A percentile compares a stretch with the other conserved stretches of the same genome.
Evolutionary conservation across 2,113 vertebrate species (phyloP).

Genomic region (Pomatorhinus ruficollis): DNA sequence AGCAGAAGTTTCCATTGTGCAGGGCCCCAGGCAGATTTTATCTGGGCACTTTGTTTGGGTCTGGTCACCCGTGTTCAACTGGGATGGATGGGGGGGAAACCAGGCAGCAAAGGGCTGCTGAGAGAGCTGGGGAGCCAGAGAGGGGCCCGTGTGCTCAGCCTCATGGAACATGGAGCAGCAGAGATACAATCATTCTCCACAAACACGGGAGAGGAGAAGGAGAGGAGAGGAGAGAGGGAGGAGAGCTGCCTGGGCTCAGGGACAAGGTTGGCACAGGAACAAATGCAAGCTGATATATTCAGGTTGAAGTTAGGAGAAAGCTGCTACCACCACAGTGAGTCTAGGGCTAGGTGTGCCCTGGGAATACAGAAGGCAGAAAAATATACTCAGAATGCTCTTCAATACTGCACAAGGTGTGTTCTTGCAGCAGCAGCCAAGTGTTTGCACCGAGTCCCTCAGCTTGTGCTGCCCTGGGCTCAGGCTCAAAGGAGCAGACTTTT

Average conservation of each 20-base stretch:
- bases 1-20: constrained; percentile 46
- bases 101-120: neutral
- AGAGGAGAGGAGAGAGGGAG: neutral
- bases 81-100: rapidly evolving
- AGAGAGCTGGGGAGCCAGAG: neutral
- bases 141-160: rapidly evolving
- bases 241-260: neutral
- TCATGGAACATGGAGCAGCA: neutral
- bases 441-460: rapidly evolving
- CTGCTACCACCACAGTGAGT: neutral
- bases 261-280: neutral
- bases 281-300: neutral
- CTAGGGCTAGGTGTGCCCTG: neutral
- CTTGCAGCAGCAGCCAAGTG: neutral
- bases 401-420: neutral
- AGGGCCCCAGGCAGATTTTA: neutral
- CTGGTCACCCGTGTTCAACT: neutral
- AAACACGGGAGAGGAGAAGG: neutral
- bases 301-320: neutral
- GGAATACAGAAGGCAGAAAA: neutral
- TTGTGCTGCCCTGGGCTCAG: neutral
- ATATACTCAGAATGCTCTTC: rapidly evolving
- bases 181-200: neutral
- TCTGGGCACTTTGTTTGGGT: neutral
- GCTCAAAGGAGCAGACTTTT: rapidly evolving